phyloP scores from a whole-genome alignment of 2,113 vertebrate genomes.

The Lipotes vexillifer region DNA sequence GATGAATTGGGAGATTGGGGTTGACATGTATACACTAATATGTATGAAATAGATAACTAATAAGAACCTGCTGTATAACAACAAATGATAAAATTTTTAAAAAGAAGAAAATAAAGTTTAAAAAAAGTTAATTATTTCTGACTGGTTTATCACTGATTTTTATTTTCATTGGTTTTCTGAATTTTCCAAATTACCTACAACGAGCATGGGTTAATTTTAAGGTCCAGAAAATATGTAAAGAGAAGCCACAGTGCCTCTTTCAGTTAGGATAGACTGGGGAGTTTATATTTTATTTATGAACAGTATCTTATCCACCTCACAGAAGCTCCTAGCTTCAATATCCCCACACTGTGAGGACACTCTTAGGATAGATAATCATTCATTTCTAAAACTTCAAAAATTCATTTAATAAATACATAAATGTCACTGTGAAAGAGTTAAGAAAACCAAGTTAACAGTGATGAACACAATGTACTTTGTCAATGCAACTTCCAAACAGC shows the following conservation, averaged over 20 bases:
- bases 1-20: no score
- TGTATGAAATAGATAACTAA: no score
- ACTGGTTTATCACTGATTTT: background rate
- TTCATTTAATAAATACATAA: background rate
- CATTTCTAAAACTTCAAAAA: background rate
- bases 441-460: background rate
- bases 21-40: no score
- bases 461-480: background rate
- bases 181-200: background rate
- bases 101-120: no score
- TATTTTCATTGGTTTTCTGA: background rate
- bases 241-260: background rate
- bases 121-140: background rate
- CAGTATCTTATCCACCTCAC: background rate
- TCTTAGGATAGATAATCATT: background rate
- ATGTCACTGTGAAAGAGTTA: background rate
- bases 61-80: no score
- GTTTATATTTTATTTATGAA: background rate
- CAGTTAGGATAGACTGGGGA: background rate
- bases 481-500: background rate
- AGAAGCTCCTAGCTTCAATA: background rate
- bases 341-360: background rate
- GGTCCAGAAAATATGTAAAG: background rate
- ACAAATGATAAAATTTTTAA: no score
- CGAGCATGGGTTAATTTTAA: background rate